Base-by-base conservation (phyloP, 1,140 invertebrate genomes). In the Ruditapes philippinarum region DNA sequence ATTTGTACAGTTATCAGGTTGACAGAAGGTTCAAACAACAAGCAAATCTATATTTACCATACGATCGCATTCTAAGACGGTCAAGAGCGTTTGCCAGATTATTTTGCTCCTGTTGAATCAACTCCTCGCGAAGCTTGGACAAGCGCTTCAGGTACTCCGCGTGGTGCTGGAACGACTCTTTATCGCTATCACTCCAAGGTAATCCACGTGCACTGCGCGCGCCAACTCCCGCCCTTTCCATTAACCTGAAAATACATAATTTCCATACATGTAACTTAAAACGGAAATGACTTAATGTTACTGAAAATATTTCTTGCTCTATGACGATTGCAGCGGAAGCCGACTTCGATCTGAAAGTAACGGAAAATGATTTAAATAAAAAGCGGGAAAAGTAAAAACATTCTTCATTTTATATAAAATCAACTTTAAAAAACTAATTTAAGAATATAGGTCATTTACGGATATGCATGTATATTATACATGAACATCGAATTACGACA, bases 81-180 rank as follows among this genome's bases (percentile, higher is more conserved):
- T 95, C 94, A 12, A 95, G 68, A 19, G 94, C 94, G 42, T 92
- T 91, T 40, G 92, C 92, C 4, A 95, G 80, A 68, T 93, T 93
- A 14, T 82, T 85, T 70, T 93, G 90, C 62, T 95, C 94, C 79
- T 95, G 94, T 28, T 89, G 81, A 19, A 94, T 88, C 25, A 95
- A 90, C 22, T 92, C 92, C 25, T 94, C 92, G 0, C 94, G 82
- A 14, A 95, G 91, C 68, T 89, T 90, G 17, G 92, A 92, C 38
- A 95, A 90, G 25, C 92, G 91, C 51, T 91, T 91, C 14, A 95
- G 91, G 42, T 95, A 95, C 28, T 95, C 93, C 0, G 91, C 92
- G 84, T 94, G 93, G 36, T 92, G 92, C 45, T 90, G 86, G 28
- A 88, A 90, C 0, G 90, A 25, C 1, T 91, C 60, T 74, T 84